Evolutionary conservation across 1,140 invertebrate genomes (phyloP).

Genomic region (Drosophila asahinai): DNA sequence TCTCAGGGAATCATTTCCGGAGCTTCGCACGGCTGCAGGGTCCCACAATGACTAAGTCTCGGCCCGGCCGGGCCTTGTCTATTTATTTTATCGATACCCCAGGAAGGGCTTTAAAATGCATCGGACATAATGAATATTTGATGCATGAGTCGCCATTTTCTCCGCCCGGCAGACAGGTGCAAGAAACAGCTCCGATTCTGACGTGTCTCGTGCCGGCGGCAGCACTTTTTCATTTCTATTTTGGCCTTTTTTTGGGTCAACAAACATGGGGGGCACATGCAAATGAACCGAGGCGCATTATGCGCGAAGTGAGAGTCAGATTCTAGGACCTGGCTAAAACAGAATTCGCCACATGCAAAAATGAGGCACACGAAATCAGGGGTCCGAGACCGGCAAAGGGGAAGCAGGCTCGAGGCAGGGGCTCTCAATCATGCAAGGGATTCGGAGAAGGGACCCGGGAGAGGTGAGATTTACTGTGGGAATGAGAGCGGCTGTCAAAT

Average conservation of each 20-base stretch:
- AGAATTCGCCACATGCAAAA: conserved; percentile 42
- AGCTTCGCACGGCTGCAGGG: conserved; percentile 49
- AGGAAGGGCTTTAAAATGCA: conserved; percentile 63
- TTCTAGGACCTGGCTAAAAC: conserved; percentile 19
- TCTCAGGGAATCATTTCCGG: conserved; percentile 32
- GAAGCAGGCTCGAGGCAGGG: conserved; percentile 1
- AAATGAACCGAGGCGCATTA: conserved; percentile 35
- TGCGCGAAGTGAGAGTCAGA: conserved; percentile 60
- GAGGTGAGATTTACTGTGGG: conserved; percentile 29
- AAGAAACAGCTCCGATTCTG: conserved; percentile 46
- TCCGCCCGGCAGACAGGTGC: conserved; percentile 20
- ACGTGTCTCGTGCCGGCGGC: conserved; percentile 66
- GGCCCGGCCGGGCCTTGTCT: conserved; percentile 6
- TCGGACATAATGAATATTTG: conserved; percentile 76
- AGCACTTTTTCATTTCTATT: conserved; percentile 26
- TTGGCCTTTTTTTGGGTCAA: conserved; percentile 67
- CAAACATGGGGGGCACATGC: conserved; percentile 53
- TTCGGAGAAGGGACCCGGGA: not conserved
- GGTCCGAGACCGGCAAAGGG: not conserved
- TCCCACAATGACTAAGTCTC: conserved; percentile 52
- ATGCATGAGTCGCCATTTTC: conserved; percentile 62
- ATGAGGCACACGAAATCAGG: conserved; percentile 44
- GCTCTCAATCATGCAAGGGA: conserved; percentile 27
- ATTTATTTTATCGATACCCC: conserved; percentile 77
- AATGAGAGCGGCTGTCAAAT: conserved; percentile 37